Percentiles rank a stretch among this genome's conserved stretches.
Conservation (phyloP, 2,888 invertebrate species). For the Caenorhabditis angaria region DNA sequence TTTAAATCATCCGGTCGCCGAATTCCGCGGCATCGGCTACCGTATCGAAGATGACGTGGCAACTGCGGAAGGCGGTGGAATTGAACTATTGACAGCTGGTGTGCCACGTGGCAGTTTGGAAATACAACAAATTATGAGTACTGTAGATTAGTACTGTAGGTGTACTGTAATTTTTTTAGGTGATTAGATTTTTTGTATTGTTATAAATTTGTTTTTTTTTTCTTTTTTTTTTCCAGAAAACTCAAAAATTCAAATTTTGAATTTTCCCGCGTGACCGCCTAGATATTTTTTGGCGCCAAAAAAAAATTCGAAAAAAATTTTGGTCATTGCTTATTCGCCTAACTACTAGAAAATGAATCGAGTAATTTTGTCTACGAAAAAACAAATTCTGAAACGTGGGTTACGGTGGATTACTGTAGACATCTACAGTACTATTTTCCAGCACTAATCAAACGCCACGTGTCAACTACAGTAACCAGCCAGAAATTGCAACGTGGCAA, state of each 20-base stretch:
- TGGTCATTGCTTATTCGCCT: not conserved
- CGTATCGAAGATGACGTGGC: constrained; percentile 69
- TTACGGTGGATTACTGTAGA: too few species aligned
- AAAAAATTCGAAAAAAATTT: too few species aligned
- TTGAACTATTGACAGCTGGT: constrained; percentile 57
- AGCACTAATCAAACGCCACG: not conserved
- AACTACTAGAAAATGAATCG: not conserved
- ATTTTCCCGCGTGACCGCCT: too few species aligned
- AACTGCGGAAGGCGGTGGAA: constrained; percentile 46
- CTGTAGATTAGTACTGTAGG: constrained; percentile 22
- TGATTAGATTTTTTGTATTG: too few species aligned
- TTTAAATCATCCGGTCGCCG: constrained; percentile 45
- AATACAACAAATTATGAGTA: constrained; percentile 59
- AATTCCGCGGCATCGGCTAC: constrained; percentile 65
- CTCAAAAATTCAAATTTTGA: too few species aligned
- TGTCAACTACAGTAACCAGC: not conserved
- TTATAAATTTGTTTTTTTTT: too few species aligned
- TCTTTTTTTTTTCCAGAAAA: too few species aligned
- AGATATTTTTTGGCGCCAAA: too few species aligned
- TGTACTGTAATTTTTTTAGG: not conserved
- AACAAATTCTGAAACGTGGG: not conserved
- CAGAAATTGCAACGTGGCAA: constrained; percentile 4
- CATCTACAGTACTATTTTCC: not conserved
- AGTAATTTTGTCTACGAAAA: not conserved
- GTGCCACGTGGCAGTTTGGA: constrained; percentile 55